phyloP scores from a whole-genome alignment of 2,797 vertebrate genomes.

The Lithobates sylvaticus region DNA sequence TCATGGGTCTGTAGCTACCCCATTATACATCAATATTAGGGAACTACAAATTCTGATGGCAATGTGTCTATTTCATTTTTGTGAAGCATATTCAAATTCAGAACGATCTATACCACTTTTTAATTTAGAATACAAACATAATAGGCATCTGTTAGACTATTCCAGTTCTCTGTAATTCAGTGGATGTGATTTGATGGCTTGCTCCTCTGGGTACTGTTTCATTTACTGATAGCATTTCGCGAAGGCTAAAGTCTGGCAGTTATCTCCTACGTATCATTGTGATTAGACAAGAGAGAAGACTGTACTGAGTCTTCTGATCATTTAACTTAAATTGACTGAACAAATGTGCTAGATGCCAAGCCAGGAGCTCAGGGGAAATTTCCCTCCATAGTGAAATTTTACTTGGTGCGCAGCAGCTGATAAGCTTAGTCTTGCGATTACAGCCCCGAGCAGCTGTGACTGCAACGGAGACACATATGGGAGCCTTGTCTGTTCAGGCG shows the following conservation, averaged over 20 bases:
- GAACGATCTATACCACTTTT: too few species aligned
- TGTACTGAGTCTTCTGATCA: slow-evolving; percentile 32
- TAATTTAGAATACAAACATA: too few species aligned
- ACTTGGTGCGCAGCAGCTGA: slow-evolving; percentile 32
- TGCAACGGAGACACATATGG: slow-evolving; percentile 14
- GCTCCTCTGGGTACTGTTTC: background rate
- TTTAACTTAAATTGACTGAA: slow-evolving; percentile 58
- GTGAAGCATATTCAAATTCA: too few species aligned
- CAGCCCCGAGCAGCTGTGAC: slow-evolving; percentile 28
- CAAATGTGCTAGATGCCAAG: slow-evolving; percentile 49
- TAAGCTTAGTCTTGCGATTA: slow-evolving; percentile 41
- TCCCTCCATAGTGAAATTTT: slow-evolving; percentile 18
- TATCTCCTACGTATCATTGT: slow-evolving; percentile 7
- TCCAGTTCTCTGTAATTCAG: background rate
- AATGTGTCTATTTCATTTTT: too few species aligned
- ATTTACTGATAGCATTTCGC: slow-evolving; percentile 7
- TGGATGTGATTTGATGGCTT: background rate
- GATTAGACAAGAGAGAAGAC: slow-evolving; percentile 36
- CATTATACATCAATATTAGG: too few species aligned
- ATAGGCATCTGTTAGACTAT: background rate
- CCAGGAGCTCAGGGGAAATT: slow-evolving; percentile 53
- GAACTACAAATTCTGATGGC: too few species aligned
- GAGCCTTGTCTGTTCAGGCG: slow-evolving; percentile 2
- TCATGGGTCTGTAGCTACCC: too few species aligned
- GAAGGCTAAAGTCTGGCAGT: background rate